Evolutionary conservation across 2,797 vertebrate genomes (phyloP).

Genomic region (Erethizon dorsatum): DNA sequence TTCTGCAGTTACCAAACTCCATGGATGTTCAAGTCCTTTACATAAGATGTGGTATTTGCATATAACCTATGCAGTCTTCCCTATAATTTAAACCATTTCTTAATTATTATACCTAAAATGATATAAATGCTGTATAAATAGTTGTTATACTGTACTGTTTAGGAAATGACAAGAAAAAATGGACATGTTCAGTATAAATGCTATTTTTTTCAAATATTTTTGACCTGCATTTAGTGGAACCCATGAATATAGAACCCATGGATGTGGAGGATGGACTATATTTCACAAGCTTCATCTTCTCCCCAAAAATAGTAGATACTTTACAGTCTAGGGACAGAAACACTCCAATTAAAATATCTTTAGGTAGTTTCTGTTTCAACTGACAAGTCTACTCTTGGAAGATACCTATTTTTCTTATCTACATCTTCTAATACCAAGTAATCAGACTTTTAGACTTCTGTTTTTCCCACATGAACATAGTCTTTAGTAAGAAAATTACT

Average conservation of each 20-base stretch:
- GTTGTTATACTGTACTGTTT: background rate
- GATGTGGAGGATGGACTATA: background rate
- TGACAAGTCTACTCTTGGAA: conserved; percentile 25
- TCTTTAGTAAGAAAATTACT: conserved; percentile 55
- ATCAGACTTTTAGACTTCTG: conserved; percentile 27
- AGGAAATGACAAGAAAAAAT: background rate
- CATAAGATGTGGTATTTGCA: background rate
- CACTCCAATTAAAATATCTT: conserved; percentile 33
- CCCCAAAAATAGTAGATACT: background rate
- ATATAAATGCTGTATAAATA: background rate
- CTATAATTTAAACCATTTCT: background rate
- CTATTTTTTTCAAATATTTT: background rate
- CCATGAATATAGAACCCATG: background rate
- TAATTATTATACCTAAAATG: background rate
- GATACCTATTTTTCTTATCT: conserved; percentile 30
- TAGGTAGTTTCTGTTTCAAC: conserved; percentile 63
- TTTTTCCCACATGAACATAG: conserved; percentile 48
- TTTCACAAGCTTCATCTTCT: conserved; percentile 9
- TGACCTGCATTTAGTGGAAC: background rate
- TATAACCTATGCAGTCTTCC: background rate
- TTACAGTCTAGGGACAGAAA: conserved; percentile 30
- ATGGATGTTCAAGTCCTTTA: background rate
- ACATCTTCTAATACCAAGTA: conserved; percentile 48
- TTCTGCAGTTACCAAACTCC: background rate
- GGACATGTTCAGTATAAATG: background rate